Base-by-base conservation (phyloP, 2,888 invertebrate genomes). In the Archips crataeganus region DNA sequence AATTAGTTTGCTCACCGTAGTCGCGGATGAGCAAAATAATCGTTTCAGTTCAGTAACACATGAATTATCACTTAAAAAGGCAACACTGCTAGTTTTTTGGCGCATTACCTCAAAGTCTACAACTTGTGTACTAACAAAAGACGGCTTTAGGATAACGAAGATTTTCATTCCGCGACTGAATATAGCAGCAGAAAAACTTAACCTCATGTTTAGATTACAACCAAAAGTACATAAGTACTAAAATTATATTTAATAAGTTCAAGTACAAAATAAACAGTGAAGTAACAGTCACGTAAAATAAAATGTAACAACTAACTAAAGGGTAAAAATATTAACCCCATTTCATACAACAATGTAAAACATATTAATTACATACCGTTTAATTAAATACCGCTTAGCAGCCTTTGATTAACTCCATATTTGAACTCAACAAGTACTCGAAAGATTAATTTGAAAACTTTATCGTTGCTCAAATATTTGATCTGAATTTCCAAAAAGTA, bases 371-470 rank as follows among this genome's bases (percentile, higher is more conserved):
- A 60, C 60, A 36, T 60, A 34, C 60, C 13, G n/a, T 0, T 13
- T 36, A 23, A 63, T 45, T 47, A 45, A 63, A 13, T 34, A 62
- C 42, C 62, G 11, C 64, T 49, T 64, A 64, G 39, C 39, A 1
- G 60, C 15, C 23, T 62, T 42, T 62, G 23, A 65, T 65, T 36
- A 34, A 49, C 47, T 49, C 32, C 23, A 49, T 32, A 36, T 51
- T 13, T 34, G 45, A 51, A 36, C 34, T 34, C 10, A 51, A 36
- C 42, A 62, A 62, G 42, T 42, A 42, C 23, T 49, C 39, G 3
- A 60, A 61, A 67, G 45, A 67, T 64, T 62, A 57, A 62, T 67
- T 72, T 45, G n/a, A 51, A 57, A 68, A 72, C 62, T 72, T 72
- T 61, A 13, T 42, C 34, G 47, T 11, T 32, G n/a, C 9, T 39